A percentile compares a stretch with the other conserved stretches of the same genome.
These are phyloP conservation scores for Tragelaphus eurycerus DNA, from an alignment of 2,797 vertebrate genomes.

Conservation along the genomic window DNA sequence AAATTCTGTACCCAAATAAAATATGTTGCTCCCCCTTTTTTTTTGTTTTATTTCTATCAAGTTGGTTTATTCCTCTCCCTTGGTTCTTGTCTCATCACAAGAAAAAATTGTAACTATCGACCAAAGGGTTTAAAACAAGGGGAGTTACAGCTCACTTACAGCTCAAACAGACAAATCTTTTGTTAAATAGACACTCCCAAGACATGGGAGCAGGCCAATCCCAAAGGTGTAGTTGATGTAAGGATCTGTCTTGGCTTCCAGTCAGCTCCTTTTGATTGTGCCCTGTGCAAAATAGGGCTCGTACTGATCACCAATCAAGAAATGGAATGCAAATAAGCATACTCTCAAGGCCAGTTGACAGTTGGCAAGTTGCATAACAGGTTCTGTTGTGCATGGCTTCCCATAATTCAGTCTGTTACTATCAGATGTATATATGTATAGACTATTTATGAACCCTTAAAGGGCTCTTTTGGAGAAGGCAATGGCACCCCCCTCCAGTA, in stretches of 20 bases:
- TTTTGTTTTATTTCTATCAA: not conserved
- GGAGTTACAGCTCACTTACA: not conserved
- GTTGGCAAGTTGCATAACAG: not conserved
- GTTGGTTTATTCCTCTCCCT: not conserved
- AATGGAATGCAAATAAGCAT: not conserved
- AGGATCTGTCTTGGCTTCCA: not conserved
- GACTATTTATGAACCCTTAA: not conserved
- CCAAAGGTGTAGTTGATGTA: not conserved
- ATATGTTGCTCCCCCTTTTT: rapidly evolving
- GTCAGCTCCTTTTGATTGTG: not conserved
- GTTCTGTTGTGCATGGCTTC: not conserved
- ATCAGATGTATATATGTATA: not conserved
- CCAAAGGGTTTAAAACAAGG: not conserved
- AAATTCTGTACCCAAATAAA: not conserved
- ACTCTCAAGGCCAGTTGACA: not conserved
- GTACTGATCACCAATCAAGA: not conserved
- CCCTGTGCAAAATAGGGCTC: not conserved
- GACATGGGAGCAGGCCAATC: not conserved
- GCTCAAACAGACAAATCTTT: not conserved
- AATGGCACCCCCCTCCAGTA: too few species aligned
- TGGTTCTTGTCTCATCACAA: not conserved
- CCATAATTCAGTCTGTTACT: not conserved
- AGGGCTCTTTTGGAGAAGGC: too few species aligned
- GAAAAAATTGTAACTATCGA: not conserved
- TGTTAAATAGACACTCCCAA: not conserved